Evolutionary conservation across 2,888 invertebrate genomes (phyloP), one percentile per base, ranked within the genome.

Genomic region (Chrysodeixis includens): DNA sequence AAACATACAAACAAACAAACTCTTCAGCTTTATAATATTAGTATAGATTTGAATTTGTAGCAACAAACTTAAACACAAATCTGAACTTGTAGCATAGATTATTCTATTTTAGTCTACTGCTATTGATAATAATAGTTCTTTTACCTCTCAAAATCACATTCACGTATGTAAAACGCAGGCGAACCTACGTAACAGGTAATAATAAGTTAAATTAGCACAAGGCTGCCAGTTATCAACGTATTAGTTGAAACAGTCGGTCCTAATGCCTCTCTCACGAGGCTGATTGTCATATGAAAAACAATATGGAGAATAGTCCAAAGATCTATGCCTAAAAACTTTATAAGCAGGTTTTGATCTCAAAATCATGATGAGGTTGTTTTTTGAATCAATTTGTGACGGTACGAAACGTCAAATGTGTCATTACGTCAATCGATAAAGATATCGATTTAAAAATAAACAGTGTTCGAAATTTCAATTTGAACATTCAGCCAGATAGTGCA

Each of bases 181-280:
- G 58, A 64, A 62, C 62, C 65, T 68, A 76, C 81, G 82, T 85
- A 85, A 83, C 83, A 85, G 77, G 77, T 72, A 85, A 85, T 87
- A 86, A 84, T 85, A 84, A 76, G 73, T 74, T 74, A 88, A 90
- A 90, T 89, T 88, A 90, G 89, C 86, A 86, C 90, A 88, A 91
- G 89, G 91, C 63, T 86, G 81, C 59, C 76, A 88, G 70, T 85
- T 89, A 88, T 88, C 88, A 81, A 76, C 76, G 75, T 67, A 74
- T 63, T 67, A 58, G 57, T 66, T 74, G 68, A 76, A 69, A 79
- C 69, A 63, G 71, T 59, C 63, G 56, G 54, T 62, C 53, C 69
- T 86, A 86, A 86, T 83, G 70, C 81, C 66, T 35, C 53, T 69
- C 74, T 85, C 85, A 86, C 86, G 85, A 83, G 65, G 77, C 52